Evolutionary conservation across 2,797 vertebrate species (phyloP), one percentile per base, ranked within the genome.

Genomic region (Sebastes taczanowskii): DNA sequence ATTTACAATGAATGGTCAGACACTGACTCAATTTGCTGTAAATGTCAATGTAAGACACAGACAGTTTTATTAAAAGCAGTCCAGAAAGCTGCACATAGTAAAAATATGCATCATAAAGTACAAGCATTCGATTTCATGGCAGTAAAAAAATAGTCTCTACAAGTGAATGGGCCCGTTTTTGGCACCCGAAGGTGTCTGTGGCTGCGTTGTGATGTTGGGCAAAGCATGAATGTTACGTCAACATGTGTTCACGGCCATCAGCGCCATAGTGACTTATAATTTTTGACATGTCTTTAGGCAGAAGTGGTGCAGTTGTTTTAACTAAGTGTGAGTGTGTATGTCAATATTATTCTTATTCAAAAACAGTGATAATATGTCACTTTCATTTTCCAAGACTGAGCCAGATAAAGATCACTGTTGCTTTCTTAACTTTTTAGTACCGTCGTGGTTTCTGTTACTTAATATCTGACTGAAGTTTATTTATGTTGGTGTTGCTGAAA

Each of bases 351-450:
- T 55, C 13, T 46, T 35, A 29, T 72, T 66, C 6, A 38, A 70
- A 73, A 59, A 35, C 4, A 2, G 16, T 20, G 27, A 56, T 62
- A 6, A 63, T 20, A 22, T 13, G 27, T 46, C 25, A 42, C n/a
- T 65, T 52, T 49, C 5, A 22, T 3, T 34, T 55, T 66, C 32
- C 4, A 42, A 71, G 27, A 38, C 58, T 71, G 42, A 42, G 60
- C 20, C 63, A 32, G 52, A n/a, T 46, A n/a, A 53, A 38, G 35
- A 38, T 14, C 35, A 38, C 35, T 38, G 35, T 38, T 38, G 35
- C 35, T 38, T 38, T 38, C 0, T 38, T 38, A 0, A 0, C 35
- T 38, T 38, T 38, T 38, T 38, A 38, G 0, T 38, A 0, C 35
- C 35, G 0, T 38, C 4, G 35, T 38, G 35, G 13, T 38, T 38